These are phyloP conservation scores for Trichomycterus rosablanca DNA, from an alignment of 2,113 vertebrate species.

Conservation along the genomic window DNA sequence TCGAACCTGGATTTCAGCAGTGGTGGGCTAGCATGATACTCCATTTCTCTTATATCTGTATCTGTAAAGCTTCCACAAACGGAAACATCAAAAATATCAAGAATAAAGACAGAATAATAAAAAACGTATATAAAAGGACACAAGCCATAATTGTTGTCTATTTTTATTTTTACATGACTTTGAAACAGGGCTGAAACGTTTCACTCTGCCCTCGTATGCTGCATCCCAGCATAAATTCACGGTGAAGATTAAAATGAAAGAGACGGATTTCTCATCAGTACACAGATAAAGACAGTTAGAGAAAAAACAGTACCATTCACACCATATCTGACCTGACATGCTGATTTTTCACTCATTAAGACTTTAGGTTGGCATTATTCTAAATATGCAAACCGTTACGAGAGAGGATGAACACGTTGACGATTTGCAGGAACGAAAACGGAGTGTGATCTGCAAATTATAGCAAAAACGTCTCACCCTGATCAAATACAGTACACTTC, in stretches of 20 bases:
- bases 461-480: not conserved
- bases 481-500: slow-evolving; percentile 29
- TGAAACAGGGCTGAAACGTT: slow-evolving; percentile 9
- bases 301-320: slow-evolving; percentile 31
- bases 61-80: too few species aligned
- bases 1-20: too few species aligned
- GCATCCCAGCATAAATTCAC: slow-evolving; percentile 12
- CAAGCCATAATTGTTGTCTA: too few species aligned
- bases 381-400: slow-evolving; percentile 7
- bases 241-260: slow-evolving; percentile 13
- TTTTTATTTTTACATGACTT: slow-evolving; percentile 27
- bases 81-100: too few species aligned
- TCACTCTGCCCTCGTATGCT: not conserved
- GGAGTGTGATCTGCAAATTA: slow-evolving; percentile 10
- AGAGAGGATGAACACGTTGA: not conserved
- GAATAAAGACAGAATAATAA: too few species aligned
- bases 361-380: not conserved
- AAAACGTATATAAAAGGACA: too few species aligned
- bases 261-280: not conserved
- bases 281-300: slow-evolving; percentile 1
- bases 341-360: not conserved
- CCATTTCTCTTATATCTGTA: too few species aligned
- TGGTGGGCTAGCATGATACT: too few species aligned
- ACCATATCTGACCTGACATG: not conserved
- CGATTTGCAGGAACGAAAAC: not conserved